phyloP scores from a whole-genome alignment of 2,113 vertebrate genomes.

The Cynopterus brachyotis region DNA sequence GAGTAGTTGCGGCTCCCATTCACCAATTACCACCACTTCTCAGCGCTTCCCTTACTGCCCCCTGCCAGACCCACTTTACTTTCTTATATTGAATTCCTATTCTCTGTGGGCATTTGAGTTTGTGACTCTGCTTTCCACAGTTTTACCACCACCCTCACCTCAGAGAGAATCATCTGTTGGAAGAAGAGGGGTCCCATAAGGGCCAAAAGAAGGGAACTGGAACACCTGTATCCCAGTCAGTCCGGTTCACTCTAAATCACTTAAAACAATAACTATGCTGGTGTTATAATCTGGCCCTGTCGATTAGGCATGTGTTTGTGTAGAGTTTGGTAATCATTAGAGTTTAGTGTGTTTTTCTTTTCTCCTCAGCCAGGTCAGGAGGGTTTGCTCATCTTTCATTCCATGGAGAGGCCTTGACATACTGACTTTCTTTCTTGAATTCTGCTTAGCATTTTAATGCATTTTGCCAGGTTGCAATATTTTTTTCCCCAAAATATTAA shows the following conservation, averaged over 20 bases:
- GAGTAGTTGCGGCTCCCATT: background rate
- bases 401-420: background rate
- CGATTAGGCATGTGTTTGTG: background rate
- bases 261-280: background rate
- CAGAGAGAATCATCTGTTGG: background rate
- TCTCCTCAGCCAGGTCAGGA: background rate
- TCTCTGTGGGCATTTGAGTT: background rate
- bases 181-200: background rate
- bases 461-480: constrained; percentile 6
- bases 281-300: background rate
- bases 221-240: too few species aligned
- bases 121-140: background rate
- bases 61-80: accelerated
- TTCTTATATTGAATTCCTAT: background rate
- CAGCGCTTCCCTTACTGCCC: accelerated
- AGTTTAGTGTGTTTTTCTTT: background rate
- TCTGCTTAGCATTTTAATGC: constrained; percentile 18
- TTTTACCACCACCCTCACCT: background rate
- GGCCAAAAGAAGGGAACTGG: background rate
- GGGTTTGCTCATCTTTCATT: background rate
- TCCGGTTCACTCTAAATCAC: background rate
- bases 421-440: background rate
- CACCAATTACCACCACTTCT: too few species aligned
- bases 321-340: background rate
- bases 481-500: background rate